These are phyloP conservation scores for Datnioides undecimradiatus DNA, from an alignment of 2,113 vertebrate genomes.

Conservation along the genomic window DNA sequence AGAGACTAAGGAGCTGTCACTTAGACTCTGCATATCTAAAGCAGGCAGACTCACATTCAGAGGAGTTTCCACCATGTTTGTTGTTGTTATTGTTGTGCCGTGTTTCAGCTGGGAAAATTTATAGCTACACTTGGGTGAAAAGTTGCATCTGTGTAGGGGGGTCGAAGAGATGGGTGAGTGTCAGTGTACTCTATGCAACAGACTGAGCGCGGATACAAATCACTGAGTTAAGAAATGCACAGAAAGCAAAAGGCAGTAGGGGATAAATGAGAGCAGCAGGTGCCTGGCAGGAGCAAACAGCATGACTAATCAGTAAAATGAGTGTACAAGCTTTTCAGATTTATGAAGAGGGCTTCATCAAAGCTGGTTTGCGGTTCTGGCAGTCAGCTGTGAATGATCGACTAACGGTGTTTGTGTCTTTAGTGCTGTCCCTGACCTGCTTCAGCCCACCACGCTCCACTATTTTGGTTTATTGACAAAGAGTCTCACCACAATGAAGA, in stretches of 20 bases:
- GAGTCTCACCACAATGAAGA: not conserved
- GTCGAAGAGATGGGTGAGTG: too few species aligned
- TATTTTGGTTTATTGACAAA: not conserved
- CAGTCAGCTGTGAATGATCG: constrained; percentile 18
- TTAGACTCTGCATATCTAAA: not conserved
- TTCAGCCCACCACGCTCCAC: not conserved
- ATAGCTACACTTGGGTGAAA: not conserved
- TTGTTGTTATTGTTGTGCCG: constrained; percentile 4
- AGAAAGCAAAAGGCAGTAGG: not conserved
- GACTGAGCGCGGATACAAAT: not conserved
- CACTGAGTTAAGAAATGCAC: not conserved
- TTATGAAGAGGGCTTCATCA: not conserved
- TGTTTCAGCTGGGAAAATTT: not conserved
- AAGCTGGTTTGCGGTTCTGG: not conserved
- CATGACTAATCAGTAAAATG: constrained; percentile 2
- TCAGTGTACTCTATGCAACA: too few species aligned
- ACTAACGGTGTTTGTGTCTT: not conserved
- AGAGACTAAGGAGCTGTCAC: constrained; percentile 36
- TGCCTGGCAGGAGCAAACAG: constrained; percentile 1
- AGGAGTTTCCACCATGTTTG: constrained; percentile 3
- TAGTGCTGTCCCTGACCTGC: rapidly evolving
- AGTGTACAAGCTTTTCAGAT: not conserved
- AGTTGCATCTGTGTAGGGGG: not conserved
- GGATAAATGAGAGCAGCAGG: not conserved
- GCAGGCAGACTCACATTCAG: not conserved